Conservation (phyloP, 2,888 invertebrate species). For the Philhelius pedissequus region DNA sequence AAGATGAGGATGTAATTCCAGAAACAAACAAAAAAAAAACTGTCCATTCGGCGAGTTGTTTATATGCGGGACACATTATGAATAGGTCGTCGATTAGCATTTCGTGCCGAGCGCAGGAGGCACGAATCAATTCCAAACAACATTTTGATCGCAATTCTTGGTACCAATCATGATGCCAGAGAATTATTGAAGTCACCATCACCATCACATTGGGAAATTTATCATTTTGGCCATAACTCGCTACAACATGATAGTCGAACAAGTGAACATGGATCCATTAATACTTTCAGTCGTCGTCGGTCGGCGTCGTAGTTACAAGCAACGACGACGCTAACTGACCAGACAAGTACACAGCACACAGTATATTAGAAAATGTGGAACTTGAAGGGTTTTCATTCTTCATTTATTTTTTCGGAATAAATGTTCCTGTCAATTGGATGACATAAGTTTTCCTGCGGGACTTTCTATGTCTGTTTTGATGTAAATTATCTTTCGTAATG, state of each 20-base stretch:
- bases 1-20: conserved; percentile 64
- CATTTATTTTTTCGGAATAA: conserved; percentile 45
- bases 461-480: conserved; percentile 35
- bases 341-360: neutral
- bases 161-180: conserved; percentile 39
- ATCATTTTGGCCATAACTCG: conserved; percentile 64
- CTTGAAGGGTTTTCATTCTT: conserved; percentile 39
- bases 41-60: conserved; percentile 50
- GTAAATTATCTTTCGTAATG: conserved; percentile 38
- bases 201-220: conserved; percentile 56
- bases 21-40: conserved; percentile 17
- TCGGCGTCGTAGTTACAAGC: too few species aligned
- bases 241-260: neutral
- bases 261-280: conserved; percentile 25
- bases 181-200: conserved; percentile 35
- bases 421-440: conserved; percentile 60
- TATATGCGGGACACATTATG: conserved; percentile 67
- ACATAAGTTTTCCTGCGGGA: conserved; percentile 58
- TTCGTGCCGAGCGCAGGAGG: conserved; percentile 62
- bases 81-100: conserved; percentile 66
- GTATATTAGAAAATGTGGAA: neutral
- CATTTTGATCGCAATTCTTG: conserved; percentile 64
- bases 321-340: neutral
- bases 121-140: conserved; percentile 42
- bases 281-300: neutral